Conservation (phyloP, 2,797 vertebrate species). For the Pogonophryne albipinna region DNA sequence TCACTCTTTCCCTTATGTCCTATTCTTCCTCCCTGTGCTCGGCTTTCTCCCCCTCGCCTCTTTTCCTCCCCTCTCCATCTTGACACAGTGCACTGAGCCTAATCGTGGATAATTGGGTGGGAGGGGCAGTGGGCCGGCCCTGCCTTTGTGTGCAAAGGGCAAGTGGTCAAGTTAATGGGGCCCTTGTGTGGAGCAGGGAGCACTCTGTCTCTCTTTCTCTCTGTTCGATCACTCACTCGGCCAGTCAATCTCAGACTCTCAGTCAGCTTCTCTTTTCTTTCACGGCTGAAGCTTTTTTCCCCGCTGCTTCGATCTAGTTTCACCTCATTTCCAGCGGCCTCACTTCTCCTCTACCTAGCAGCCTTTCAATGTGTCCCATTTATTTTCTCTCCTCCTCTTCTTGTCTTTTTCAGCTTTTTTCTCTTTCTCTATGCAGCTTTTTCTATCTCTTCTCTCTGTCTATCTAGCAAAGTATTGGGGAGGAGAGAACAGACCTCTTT, state of each 20-base stretch:
- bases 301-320: constrained; percentile 70
- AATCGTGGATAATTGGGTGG: constrained; percentile 99
- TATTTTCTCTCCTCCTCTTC: constrained; percentile 44
- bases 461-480: constrained; percentile 68
- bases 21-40: constrained; percentile 48
- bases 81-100: constrained; percentile 99
- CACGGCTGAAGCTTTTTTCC: constrained; percentile 61
- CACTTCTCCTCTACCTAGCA: constrained; percentile 53
- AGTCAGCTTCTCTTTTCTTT: constrained; percentile 69
- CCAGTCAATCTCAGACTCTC: constrained; percentile 76
- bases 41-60: constrained; percentile 77
- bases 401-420: constrained; percentile 54
- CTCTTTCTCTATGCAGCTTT: constrained; percentile 42
- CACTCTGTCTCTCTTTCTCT: constrained; percentile 81
- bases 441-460: constrained; percentile 60
- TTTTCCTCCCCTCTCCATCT: constrained; percentile 92
- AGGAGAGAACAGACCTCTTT: constrained; percentile 86
- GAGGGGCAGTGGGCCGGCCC: constrained; percentile 97
- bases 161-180: constrained; percentile 99
- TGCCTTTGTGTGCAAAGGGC: constrained; percentile 99
- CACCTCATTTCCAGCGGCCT: constrained; percentile 68
- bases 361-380: constrained; percentile 40
- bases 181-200: constrained; percentile 95
- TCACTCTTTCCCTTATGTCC: constrained; percentile 23
- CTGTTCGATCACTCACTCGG: constrained; percentile 77